Conservation (phyloP, 92 coral and sea anemone species). For the Phenganax stokvisi region DNA sequence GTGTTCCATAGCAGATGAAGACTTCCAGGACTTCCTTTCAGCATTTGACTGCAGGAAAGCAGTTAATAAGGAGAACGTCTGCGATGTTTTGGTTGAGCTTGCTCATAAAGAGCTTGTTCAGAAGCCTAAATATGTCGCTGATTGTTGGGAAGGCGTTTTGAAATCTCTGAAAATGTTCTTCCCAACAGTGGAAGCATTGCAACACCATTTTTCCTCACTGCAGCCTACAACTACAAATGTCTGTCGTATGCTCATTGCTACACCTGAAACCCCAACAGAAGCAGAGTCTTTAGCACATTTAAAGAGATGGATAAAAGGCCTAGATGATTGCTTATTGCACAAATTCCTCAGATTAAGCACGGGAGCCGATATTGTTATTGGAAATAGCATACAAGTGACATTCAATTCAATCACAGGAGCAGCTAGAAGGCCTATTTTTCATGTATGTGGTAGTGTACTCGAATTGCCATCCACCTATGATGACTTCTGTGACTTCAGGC, state of each 20-base stretch:
- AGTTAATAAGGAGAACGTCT: constrained; percentile 20
- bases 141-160: neutral
- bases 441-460: neutral
- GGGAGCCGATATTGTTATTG: constrained; percentile 27
- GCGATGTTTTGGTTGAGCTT: constrained; percentile 1
- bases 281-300: constrained; percentile 29
- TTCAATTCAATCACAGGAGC: neutral
- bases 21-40: constrained; percentile 1
- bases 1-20: neutral
- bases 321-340: constrained; percentile 24
- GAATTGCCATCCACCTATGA: constrained; percentile 10
- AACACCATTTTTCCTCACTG: constrained; percentile 15
- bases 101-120: constrained; percentile 14
- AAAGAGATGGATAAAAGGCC: constrained; percentile 40
- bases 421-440: constrained; percentile 18
- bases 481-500: constrained; percentile 17
- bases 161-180: too few relatives aligned
- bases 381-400: constrained; percentile 1
- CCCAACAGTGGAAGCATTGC: neutral
- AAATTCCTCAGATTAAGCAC: constrained; percentile 40
- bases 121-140: constrained; percentile 40
- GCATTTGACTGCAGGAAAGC: constrained; percentile 42
- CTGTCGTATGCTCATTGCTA: constrained; percentile 24
- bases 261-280: constrained; percentile 36
- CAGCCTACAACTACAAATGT: constrained; percentile 33